Conservation (phyloP, 2,797 vertebrate species). For the Spea hammondii region DNA sequence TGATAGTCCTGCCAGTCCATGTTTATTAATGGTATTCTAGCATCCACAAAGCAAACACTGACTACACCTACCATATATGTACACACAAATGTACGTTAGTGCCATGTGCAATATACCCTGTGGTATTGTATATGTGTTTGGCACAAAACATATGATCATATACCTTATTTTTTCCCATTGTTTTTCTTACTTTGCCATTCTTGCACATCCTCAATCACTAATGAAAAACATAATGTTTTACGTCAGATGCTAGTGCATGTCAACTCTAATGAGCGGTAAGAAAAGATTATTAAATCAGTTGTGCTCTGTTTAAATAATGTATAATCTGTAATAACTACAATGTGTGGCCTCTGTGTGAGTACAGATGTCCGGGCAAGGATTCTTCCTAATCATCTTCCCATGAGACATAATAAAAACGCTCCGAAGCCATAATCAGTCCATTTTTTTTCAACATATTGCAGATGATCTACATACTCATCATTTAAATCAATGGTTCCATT, state of each 20-base stretch:
- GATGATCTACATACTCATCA: slow-evolving; percentile 14
- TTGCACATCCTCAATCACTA: background rate
- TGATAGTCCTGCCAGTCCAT: too few species aligned
- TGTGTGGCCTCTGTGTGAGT: slow-evolving; percentile 26
- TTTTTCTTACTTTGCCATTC: too few species aligned
- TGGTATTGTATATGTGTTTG: too few species aligned
- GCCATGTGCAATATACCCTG: too few species aligned
- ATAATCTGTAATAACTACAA: slow-evolving; percentile 30
- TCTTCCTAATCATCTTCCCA: slow-evolving; percentile 33
- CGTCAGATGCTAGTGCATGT: slow-evolving; percentile 5
- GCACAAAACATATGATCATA: too few species aligned
- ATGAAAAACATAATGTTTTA: background rate
- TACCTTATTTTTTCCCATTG: too few species aligned
- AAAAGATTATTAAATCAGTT: slow-evolving; percentile 35
- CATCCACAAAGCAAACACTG: too few species aligned
- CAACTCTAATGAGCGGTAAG: slow-evolving; percentile 26
- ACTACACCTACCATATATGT: too few species aligned
- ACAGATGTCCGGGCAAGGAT: slow-evolving; percentile 39
- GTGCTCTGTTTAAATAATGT: slow-evolving; percentile 20
- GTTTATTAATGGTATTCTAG: too few species aligned
- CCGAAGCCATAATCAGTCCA: slow-evolving; percentile 11
- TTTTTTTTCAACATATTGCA: slow-evolving; percentile 12
- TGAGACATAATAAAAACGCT: slow-evolving; percentile 32
- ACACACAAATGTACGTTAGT: too few species aligned
- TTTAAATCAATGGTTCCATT: slow-evolving; percentile 11